Conservation (phyloP, 2,888 invertebrate species). For the Himalopsyche tibetana region DNA sequence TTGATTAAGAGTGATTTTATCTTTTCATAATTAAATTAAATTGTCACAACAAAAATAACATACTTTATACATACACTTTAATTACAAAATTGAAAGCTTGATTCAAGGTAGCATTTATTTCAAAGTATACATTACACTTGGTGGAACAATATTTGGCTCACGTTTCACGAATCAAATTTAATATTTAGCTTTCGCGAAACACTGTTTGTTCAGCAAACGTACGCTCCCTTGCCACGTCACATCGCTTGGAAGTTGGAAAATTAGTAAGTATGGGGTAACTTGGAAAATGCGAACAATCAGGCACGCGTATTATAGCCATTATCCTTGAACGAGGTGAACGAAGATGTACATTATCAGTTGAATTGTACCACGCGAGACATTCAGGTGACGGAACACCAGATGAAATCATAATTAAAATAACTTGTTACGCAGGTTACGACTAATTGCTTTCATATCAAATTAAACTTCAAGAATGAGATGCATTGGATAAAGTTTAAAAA, state of each 20-base stretch:
- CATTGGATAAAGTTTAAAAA: too few relatives aligned
- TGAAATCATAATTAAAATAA: background rate
- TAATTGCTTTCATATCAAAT: too few relatives aligned
- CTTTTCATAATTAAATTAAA: too few relatives aligned
- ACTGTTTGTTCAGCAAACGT: constrained; percentile 23
- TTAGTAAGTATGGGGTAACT: constrained; percentile 22
- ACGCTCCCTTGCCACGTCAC: constrained; percentile 13
- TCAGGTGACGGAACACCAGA: background rate
- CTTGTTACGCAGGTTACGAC: too few relatives aligned
- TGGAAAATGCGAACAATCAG: background rate
- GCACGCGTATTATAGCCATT: constrained; percentile 20
- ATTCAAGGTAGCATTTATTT: background rate
- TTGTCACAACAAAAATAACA: too few relatives aligned
- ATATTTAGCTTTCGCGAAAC: constrained; percentile 34
- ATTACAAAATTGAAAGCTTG: too few relatives aligned
- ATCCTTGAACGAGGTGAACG: constrained; percentile 19
- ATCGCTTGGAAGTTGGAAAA: background rate
- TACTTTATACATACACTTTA: too few relatives aligned
- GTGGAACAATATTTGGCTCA: constrained; percentile 31
- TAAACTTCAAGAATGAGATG: too few relatives aligned
- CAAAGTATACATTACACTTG: constrained; percentile 22
- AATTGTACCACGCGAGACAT: background rate
- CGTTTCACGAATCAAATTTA: constrained; percentile 36
- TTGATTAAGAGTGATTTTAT: too few relatives aligned
- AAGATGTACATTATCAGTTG: constrained; percentile 19